These are phyloP conservation scores for Theretra japonica DNA, from an alignment of 2,888 invertebrate genomes.

Conservation along the genomic window DNA sequence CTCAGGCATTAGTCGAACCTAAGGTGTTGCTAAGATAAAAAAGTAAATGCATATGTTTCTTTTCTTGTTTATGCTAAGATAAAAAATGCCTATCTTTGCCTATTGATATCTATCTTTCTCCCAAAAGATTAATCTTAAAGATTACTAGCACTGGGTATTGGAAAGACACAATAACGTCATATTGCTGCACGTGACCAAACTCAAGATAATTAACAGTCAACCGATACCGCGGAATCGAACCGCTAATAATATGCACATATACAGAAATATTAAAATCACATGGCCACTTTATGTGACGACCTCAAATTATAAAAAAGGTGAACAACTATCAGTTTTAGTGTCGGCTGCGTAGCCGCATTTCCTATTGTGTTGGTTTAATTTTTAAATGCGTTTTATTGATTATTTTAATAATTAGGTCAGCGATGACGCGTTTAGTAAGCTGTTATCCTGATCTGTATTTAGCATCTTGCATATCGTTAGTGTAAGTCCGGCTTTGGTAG, in stretches of 20 bases:
- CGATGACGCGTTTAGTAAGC: neutral
- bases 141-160: too few relatives aligned
- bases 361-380: neutral
- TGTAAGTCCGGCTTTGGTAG: too few relatives aligned
- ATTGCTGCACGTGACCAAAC: too few relatives aligned
- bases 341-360: neutral
- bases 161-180: too few relatives aligned
- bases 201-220: neutral
- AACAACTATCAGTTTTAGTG: slow-evolving; percentile 17
- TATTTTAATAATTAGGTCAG: neutral
- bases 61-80: too few relatives aligned
- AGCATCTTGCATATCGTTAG: too few relatives aligned
- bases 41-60: too few relatives aligned
- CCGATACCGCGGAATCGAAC: neutral
- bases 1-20: too few relatives aligned
- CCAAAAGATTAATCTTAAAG: too few relatives aligned
- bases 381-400: slow-evolving; percentile 12
- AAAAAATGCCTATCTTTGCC: too few relatives aligned
- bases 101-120: too few relatives aligned
- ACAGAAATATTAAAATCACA: slow-evolving; percentile 17
- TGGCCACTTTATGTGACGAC: slow-evolving; percentile 12
- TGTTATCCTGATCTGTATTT: neutral
- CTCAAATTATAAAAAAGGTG: slow-evolving; percentile 19
- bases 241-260: slow-evolving; percentile 5
- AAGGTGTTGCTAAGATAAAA: too few relatives aligned